Evolutionary conservation across 2,113 vertebrate genomes (phyloP).

Genomic region (Platichthys flesus): DNA sequence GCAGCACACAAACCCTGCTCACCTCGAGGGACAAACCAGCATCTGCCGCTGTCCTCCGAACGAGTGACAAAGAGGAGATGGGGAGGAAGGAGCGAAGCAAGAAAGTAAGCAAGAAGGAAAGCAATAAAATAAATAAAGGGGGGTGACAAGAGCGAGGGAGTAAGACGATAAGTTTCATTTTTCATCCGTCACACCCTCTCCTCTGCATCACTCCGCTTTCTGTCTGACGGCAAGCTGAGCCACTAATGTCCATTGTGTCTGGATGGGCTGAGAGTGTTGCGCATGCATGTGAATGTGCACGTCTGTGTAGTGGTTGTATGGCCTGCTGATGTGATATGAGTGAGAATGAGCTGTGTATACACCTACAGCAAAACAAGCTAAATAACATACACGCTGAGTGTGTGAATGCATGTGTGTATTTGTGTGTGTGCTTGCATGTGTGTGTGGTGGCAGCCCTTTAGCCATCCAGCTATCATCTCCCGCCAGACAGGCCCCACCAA

Average conservation of each 20-base stretch:
- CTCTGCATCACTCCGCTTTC: conserved; percentile 70
- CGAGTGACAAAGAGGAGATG: conserved; percentile 49
- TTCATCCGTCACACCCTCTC: conserved; percentile 72
- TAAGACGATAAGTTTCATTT: conserved; percentile 65
- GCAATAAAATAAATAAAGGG: not conserved
- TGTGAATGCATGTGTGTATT: conserved; percentile 4
- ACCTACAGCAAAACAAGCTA: conserved; percentile 45
- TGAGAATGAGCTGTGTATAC: conserved; percentile 40
- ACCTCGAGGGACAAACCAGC: conserved; percentile 58
- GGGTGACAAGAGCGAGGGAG: conserved; percentile 14
- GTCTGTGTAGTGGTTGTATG: not conserved
- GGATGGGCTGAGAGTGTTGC: conserved; percentile 42
- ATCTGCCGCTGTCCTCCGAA: conserved; percentile 66
- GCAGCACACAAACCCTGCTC: conserved; percentile 26
- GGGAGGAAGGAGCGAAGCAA: not conserved
- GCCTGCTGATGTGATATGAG: not conserved
- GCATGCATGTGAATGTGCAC: not conserved
- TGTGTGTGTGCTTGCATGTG: conserved; percentile 31
- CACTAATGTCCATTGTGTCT: conserved; percentile 84
- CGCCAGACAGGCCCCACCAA: conserved; percentile 79
- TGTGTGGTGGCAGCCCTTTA: conserved; percentile 56
- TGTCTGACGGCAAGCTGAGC: conserved; percentile 76
- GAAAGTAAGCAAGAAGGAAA: not conserved
- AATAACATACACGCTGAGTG: conserved; percentile 45
- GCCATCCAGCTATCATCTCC: conserved; percentile 79